Conservation (phyloP, 2,113 vertebrate species). For the Sturnus vulgaris region DNA sequence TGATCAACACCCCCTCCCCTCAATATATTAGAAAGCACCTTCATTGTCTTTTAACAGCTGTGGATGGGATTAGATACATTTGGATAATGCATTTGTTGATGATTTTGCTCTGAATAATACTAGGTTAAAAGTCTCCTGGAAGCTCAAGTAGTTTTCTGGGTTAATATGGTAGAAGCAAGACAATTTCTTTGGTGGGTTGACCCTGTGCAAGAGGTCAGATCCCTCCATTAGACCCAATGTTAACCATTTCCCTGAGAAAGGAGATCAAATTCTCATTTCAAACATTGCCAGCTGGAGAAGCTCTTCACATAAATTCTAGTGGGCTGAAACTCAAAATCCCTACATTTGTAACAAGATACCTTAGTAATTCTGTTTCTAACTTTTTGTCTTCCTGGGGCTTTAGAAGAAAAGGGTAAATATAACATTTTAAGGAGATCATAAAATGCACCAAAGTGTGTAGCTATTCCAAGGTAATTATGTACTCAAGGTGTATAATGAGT, state of each 20-base stretch:
- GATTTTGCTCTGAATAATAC: not conserved
- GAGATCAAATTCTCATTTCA: not conserved
- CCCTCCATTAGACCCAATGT: not conserved
- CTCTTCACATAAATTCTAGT: not conserved
- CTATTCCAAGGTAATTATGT: constrained; percentile 36
- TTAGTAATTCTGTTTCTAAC: not conserved
- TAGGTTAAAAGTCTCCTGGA: not conserved
- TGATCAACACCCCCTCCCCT: not conserved
- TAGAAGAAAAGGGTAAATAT: constrained; percentile 35
- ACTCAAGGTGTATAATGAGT: constrained; percentile 7
- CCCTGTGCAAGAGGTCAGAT: not conserved
- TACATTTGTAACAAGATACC: not conserved
- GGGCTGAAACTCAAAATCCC: not conserved
- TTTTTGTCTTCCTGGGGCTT: not conserved
- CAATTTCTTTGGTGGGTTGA: not conserved
- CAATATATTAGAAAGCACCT: not conserved
- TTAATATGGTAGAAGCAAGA: not conserved
- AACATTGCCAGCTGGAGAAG: not conserved
- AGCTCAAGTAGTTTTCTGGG: not conserved
- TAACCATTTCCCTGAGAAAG: not conserved
- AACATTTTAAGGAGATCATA: constrained; percentile 6
- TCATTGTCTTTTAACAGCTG: not conserved
- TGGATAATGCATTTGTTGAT: not conserved
- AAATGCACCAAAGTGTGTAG: constrained; percentile 25
- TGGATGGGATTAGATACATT: not conserved